Conservation (phyloP, 2,113 vertebrate genomes). For the Axis porcinus region DNA sequence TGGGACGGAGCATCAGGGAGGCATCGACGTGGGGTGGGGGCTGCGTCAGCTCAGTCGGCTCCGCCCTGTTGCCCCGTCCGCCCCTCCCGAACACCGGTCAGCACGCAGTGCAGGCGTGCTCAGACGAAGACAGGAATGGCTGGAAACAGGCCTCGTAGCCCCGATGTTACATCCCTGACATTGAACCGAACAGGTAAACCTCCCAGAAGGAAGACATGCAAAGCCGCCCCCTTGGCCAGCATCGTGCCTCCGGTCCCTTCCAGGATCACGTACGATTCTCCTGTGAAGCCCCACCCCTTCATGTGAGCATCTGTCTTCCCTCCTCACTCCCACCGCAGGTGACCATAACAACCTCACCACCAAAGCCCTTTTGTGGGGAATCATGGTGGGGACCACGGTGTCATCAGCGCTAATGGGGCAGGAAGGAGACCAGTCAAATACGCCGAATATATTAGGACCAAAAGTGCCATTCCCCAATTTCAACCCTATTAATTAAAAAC, state of each 20-base stretch:
- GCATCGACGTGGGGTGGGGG: accelerated
- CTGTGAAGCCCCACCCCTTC: accelerated
- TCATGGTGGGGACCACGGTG: accelerated
- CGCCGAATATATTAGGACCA: background rate
- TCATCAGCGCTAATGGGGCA: background rate
- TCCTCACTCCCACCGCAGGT: accelerated
- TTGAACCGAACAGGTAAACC: accelerated
- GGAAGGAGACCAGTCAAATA: background rate
- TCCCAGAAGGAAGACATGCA: accelerated
- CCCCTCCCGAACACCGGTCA: accelerated
- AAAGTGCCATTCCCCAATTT: background rate
- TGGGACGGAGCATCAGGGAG: accelerated
- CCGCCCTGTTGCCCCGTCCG: accelerated
- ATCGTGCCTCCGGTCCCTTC: background rate
- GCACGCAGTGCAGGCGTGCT: accelerated
- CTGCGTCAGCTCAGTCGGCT: background rate
- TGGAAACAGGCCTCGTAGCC: background rate
- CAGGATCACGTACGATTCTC: accelerated
- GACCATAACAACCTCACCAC: background rate
- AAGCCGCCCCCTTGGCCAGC: accelerated
- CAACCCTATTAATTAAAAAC: constrained; percentile 27
- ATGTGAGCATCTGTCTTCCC: too few relatives aligned
- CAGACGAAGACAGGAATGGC: accelerated
- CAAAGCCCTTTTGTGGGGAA: accelerated
- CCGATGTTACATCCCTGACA: accelerated